Evolutionary conservation across 92 coral and sea anemone species (phyloP), one percentile per base, ranked within the genome.

Genomic region (Porites cylindrica): DNA sequence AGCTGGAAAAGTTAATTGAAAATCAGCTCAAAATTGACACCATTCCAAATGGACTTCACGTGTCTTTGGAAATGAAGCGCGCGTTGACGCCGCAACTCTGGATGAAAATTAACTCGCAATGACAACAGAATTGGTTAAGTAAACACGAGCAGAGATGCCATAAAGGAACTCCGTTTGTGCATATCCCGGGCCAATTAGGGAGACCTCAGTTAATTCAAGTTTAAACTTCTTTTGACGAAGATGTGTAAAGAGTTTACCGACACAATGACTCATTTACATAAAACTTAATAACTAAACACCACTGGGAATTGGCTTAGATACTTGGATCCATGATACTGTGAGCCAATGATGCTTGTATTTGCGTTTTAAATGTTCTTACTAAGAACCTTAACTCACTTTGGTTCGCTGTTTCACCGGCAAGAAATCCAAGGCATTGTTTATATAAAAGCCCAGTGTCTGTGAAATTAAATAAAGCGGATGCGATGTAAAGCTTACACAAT

Each of bases 221-320:
- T 70, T 85, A 85, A 82, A 83, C 90, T 86, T 65, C 77, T 82
- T 93, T 93, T 93, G 92, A 95, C 94, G 76, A 78, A 65, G 79
- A 80, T 91, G 90, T 95, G 85, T 88, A 82, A 89, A 85, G 88
- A 74, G 91, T 53, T 65, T 16, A 47, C 7, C 51, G 13, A 71
- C 56, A 91, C 91, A 87, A 91, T 87, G 51, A 32, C 69, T 86
- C 80, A 91, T 91, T 91, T 69, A 70, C 94, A 91, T 91, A 91
- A 52, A 72, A 85, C 80, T 62, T 20, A 71, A 38, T 38, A 61
- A 71, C 21, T 50, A 62, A 63, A 73, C 64, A 75, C 87, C 73
- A 62, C 7, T 20, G 80, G 79, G 87, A 83, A 83, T 83, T 72
- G 72, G 78, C 87, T 74, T 59, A 20, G 67, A 80, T 53, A 51